phyloP scores from a whole-genome alignment of 1,140 invertebrate species.

The Drosophila saltans region DNA sequence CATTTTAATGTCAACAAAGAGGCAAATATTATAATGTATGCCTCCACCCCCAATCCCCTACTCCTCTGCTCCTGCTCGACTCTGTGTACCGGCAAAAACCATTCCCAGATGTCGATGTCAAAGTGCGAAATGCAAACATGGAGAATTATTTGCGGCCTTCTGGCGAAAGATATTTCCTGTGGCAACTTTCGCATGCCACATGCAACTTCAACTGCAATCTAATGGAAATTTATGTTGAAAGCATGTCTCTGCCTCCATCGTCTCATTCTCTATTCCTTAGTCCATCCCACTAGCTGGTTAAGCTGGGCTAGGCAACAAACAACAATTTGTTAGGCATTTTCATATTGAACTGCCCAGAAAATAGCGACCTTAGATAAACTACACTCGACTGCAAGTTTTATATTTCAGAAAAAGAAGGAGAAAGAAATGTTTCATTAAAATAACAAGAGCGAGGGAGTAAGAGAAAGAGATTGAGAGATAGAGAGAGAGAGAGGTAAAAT shows the following conservation, averaged over 20 bases:
- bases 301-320: conserved; percentile 34
- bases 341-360: conserved; percentile 67
- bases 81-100: no score
- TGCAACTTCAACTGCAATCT: conserved; percentile 75
- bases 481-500: no score
- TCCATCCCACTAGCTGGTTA: conserved; percentile 37
- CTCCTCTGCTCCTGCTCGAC: not conserved
- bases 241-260: conserved; percentile 54
- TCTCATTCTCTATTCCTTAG: not conserved
- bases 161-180: conserved; percentile 79
- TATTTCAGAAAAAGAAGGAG: not conserved
- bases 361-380: conserved; percentile 42
- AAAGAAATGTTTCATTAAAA: no score
- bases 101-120: conserved; percentile 63
- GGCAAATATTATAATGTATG: conserved; percentile 78
- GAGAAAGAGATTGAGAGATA: no score
- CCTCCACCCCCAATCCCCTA: not conserved
- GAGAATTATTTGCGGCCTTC: conserved; percentile 73
- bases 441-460: no score
- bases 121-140: conserved; percentile 77
- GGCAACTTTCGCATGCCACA: conserved; percentile 74
- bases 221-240: conserved; percentile 81
- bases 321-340: conserved; percentile 79
- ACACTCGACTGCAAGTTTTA: conserved; percentile 36
- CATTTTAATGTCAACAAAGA: conserved; percentile 81